Evolutionary conservation across 2,797 vertebrate species (phyloP).

Genomic region (Gymnothorax reevesii): DNA sequence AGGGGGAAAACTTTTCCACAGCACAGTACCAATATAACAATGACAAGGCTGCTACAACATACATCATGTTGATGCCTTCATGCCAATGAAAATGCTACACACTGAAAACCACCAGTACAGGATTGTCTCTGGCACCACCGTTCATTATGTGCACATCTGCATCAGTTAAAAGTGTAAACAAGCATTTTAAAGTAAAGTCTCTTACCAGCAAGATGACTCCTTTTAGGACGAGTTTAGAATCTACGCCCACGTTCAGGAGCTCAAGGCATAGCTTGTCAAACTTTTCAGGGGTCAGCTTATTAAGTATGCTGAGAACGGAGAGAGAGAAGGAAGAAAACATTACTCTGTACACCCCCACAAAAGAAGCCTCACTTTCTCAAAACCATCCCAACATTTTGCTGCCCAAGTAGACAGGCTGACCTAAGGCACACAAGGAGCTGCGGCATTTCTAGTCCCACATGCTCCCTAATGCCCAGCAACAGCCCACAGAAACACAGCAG

Average conservation of each 20-base stretch:
- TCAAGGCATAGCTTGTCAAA: slow-evolving; percentile 99
- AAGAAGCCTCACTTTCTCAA: slow-evolving; percentile 17
- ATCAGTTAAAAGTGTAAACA: not conserved
- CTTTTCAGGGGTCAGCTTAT: slow-evolving; percentile 99
- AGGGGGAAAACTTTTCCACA: no score
- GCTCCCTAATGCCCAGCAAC: slow-evolving; percentile 13
- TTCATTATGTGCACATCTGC: not conserved
- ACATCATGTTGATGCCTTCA: not conserved
- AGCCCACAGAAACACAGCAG: not conserved
- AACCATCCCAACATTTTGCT: slow-evolving; percentile 17
- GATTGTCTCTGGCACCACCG: not conserved
- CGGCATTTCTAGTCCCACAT: not conserved
- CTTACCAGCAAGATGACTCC: slow-evolving; percentile 99
- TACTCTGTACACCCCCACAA: slow-evolving; percentile 17
- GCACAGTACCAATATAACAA: no score
- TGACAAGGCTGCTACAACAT: not conserved
- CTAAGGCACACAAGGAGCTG: slow-evolving; percentile 35
- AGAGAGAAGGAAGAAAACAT: not conserved
- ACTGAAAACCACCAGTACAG: not conserved
- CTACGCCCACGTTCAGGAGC: slow-evolving; percentile 99
- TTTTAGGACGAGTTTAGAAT: slow-evolving; percentile 99
- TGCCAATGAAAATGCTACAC: not conserved
- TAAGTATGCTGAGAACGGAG: slow-evolving; percentile 85
- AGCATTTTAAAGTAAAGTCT: not conserved
- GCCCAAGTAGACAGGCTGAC: slow-evolving; percentile 40